A percentile compares a stretch with the other conserved stretches of the same genome.
phyloP scores from a whole-genome alignment of 2,888 invertebrate species.

The Gandaritis pyraliata region DNA sequence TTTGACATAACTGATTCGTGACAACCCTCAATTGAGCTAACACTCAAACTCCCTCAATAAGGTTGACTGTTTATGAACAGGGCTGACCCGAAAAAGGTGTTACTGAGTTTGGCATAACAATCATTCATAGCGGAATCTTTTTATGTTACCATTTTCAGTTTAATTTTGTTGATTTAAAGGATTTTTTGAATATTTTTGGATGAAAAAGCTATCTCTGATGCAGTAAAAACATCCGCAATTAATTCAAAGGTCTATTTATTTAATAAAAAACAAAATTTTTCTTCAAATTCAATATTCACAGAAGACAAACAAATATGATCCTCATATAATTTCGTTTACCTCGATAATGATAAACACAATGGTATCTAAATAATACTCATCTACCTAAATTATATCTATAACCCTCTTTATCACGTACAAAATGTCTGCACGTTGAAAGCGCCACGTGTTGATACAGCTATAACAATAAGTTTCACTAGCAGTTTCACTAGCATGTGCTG shows the following conservation, averaged over 20 bases:
- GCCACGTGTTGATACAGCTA: slow-evolving; percentile 47
- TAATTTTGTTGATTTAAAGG: background rate
- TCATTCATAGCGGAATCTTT: background rate
- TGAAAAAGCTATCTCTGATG: no score
- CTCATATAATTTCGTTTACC: no score
- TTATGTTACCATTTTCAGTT: background rate
- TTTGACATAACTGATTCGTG: slow-evolving; percentile 24
- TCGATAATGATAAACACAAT: no score
- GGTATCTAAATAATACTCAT: no score
- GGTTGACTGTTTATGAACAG: slow-evolving; percentile 2
- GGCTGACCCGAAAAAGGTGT: background rate
- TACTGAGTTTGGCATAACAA: slow-evolving; percentile 1
- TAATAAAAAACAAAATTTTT: no score
- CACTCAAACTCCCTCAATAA: slow-evolving; percentile 8
- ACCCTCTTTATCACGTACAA: slow-evolving; percentile 13
- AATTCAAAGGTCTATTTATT: no score
- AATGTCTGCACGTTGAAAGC: slow-evolving; percentile 17
- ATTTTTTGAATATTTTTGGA: no score
- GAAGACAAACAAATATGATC: no score
- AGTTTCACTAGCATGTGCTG: slow-evolving; percentile 11
- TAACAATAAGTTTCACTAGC: slow-evolving; percentile 56
- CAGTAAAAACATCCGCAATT: no score
- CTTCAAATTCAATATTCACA: no score
- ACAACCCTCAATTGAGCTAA: slow-evolving; percentile 12
- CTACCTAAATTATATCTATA: no score